Conservation (phyloP, 2,113 vertebrate genomes). For the Prionailurus bengalensis region DNA sequence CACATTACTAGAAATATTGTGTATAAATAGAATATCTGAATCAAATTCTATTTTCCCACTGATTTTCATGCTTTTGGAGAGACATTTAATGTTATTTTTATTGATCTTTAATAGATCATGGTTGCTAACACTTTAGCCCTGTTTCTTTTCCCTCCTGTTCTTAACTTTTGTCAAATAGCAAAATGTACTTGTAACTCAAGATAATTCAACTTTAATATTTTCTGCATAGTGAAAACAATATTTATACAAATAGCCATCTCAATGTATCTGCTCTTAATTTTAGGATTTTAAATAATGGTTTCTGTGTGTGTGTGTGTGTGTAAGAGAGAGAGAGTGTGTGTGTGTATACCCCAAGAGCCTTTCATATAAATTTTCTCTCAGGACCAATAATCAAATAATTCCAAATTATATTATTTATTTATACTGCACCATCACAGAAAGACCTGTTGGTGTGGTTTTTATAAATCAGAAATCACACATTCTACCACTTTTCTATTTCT, state of each 20-base stretch:
- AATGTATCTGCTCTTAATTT: slow-evolving; percentile 38
- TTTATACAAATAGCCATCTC: background rate
- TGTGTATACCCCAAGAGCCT: background rate
- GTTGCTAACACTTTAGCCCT: background rate
- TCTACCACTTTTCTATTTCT: slow-evolving; percentile 20
- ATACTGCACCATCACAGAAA: background rate
- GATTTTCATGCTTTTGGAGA: slow-evolving; percentile 36
- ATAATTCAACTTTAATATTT: slow-evolving; percentile 6
- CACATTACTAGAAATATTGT: background rate
- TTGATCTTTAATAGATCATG: background rate
- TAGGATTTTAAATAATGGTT: slow-evolving; percentile 11
- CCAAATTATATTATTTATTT: background rate
- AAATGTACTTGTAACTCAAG: background rate
- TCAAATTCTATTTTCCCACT: slow-evolving; percentile 56
- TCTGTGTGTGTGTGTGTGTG: background rate
- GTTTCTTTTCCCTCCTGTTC: background rate
- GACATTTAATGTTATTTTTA: slow-evolving; percentile 35
- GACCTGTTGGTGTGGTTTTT: background rate
- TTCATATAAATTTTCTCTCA: slow-evolving; percentile 39
- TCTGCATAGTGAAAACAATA: background rate
- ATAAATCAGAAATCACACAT: background rate
- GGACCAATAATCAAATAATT: background rate
- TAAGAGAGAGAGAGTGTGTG: too few species aligned
- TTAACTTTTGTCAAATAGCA: slow-evolving; percentile 35
- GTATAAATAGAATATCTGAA: slow-evolving; percentile 26